Percentiles rank a stretch among this genome's conserved stretches.
Conservation (phyloP, 2,113 vertebrate species). For the Lutjanus erythropterus region DNA sequence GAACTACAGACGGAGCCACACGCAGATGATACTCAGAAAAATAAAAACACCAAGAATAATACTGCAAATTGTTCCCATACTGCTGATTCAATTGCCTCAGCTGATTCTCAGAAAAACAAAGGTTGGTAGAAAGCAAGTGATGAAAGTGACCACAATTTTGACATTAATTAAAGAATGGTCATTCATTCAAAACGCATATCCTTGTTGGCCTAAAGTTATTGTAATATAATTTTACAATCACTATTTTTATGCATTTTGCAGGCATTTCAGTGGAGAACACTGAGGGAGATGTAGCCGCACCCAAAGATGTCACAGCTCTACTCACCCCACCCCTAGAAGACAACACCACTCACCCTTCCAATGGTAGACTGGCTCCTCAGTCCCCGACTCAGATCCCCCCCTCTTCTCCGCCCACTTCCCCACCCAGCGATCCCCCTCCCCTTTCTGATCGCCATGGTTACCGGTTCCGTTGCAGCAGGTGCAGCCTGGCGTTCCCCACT, state of each 20-base stretch:
- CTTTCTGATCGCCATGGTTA: constrained; percentile 97
- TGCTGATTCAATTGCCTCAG: constrained; percentile 41
- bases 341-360: constrained; percentile 85
- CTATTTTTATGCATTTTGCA: constrained; percentile 53
- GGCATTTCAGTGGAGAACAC: constrained; percentile 66
- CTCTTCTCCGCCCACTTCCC: constrained; percentile 83
- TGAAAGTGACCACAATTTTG: constrained; percentile 24
- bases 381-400: constrained; percentile 76
- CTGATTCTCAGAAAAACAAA: constrained; percentile 69
- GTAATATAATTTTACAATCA: constrained; percentile 1
- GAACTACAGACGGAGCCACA: constrained; percentile 51
- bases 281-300: constrained; percentile 74
- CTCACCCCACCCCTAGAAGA: constrained; percentile 82
- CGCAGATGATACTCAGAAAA: constrained; percentile 64
- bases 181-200: background rate
- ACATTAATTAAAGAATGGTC: background rate
- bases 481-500: constrained; percentile 98
- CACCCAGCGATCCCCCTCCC: constrained; percentile 89
- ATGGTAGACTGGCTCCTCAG: constrained; percentile 88
- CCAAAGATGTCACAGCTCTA: constrained; percentile 83
- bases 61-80: constrained; percentile 44
- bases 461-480: constrained; percentile 98
- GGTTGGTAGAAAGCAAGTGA: constrained; percentile 59
- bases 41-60: constrained; percentile 47
- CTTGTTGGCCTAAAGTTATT: background rate